Evolutionary conservation across 2,113 vertebrate species (phyloP).

Genomic region (Salvelinus sp.): DNA sequence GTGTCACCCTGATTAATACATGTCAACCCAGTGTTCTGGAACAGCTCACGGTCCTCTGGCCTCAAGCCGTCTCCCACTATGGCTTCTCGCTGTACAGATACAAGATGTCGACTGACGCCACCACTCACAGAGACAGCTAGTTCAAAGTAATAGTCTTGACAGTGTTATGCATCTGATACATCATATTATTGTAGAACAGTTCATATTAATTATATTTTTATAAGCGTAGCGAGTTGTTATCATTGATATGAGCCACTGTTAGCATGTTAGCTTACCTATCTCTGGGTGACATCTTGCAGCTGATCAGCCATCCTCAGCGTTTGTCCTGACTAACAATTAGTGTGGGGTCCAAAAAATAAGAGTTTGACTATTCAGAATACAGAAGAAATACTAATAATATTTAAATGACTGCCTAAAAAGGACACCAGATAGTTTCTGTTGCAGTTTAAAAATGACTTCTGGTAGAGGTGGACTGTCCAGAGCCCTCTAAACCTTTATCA

Average conservation of each 20-base stretch:
- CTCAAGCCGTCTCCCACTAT: conserved; percentile 80
- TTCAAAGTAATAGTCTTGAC: too few species aligned
- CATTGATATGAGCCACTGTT: background rate
- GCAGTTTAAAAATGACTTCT: background rate
- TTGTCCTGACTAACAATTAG: conserved; percentile 35
- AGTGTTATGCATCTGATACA: too few species aligned
- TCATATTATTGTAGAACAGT: too few species aligned
- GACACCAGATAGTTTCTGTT: background rate
- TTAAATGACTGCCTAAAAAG: background rate
- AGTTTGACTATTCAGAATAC: background rate
- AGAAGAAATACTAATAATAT: background rate
- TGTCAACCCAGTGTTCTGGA: conserved; percentile 78
- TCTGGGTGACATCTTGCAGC: conserved; percentile 81
- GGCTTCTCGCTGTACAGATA: conserved; percentile 74
- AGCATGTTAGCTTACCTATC: conserved; percentile 85
- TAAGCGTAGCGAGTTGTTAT: background rate
- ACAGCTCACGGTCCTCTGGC: conserved; percentile 85
- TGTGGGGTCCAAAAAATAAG: background rate
- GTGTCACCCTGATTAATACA: conserved; percentile 80
- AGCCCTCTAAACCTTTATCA: conserved; percentile 70
- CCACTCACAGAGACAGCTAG: too few species aligned
- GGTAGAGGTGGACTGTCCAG: conserved; percentile 33
- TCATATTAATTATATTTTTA: too few species aligned
- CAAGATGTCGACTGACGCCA: background rate
- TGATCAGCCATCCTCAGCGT: conserved; percentile 78